Percentiles rank a stretch among this genome's conserved stretches.
phyloP scores from a whole-genome alignment of 2,113 vertebrate genomes.

The Podilymbus podiceps region DNA sequence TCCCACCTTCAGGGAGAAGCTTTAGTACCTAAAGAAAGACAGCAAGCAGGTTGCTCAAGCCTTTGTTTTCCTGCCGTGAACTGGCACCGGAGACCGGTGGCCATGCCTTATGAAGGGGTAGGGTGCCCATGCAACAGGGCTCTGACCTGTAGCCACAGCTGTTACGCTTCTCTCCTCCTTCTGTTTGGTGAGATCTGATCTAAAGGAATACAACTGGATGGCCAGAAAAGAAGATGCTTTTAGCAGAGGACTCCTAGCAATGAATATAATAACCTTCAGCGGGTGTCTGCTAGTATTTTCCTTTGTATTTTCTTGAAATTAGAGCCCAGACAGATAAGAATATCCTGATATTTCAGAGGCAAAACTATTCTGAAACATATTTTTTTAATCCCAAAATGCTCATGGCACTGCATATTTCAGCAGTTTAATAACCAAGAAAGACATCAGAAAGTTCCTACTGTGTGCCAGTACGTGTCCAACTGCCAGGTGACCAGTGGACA shows the following conservation, averaged over 20 bases:
- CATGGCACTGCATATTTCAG: neutral
- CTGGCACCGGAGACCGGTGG: neutral
- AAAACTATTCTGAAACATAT: neutral
- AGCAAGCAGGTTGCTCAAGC: neutral
- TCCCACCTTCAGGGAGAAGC: neutral
- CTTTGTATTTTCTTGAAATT: neutral
- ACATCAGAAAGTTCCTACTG: neutral
- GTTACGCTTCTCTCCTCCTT: neutral
- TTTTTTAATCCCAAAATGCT: neutral
- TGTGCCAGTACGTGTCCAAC: neutral
- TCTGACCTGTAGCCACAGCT: neutral
- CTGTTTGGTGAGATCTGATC: neutral
- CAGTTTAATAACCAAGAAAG: neutral
- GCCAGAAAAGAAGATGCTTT: neutral
- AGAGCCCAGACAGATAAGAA: neutral
- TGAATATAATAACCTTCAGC: neutral
- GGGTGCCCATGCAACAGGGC: neutral
- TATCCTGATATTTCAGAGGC: neutral
- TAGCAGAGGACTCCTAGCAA: neutral
- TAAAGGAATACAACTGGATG: neutral
- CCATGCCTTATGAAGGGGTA: neutral
- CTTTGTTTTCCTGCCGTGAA: neutral
- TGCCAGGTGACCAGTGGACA: neutral
- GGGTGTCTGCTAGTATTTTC: neutral
- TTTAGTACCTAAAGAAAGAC: neutral